Percentiles rank a stretch among this genome's conserved stretches.
Conservation (phyloP, 2,888 invertebrate genomes). For the Coremacera marginata region DNA sequence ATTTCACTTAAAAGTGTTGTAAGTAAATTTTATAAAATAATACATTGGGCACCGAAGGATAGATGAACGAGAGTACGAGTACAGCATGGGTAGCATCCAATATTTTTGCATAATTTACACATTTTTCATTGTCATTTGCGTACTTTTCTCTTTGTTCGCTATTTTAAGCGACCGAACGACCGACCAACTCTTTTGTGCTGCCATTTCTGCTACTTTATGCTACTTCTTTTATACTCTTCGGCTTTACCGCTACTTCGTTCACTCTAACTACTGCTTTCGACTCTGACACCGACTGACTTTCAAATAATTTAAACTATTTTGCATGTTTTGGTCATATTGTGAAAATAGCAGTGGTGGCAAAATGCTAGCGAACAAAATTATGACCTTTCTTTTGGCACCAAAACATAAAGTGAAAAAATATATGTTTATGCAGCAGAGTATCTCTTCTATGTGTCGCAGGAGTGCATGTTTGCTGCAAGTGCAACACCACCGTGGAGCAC, state of each 20-base stretch:
- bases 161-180: not conserved
- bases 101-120: conserved; percentile 66
- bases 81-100: conserved; percentile 7
- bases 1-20: not conserved
- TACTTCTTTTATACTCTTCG: not conserved
- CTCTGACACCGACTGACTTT: not conserved
- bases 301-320: conserved; percentile 54
- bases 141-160: conserved; percentile 20
- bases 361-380: conserved; percentile 21
- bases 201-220: not conserved
- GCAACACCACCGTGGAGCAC: not conserved
- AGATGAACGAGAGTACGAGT: not conserved
- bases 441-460: not conserved
- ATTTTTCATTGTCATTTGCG: conserved; percentile 66
- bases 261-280: not conserved
- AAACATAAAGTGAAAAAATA: conserved; percentile 11
- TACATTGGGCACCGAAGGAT: not conserved
- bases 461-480: not conserved
- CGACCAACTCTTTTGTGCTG: not conserved
- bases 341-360: conserved; percentile 50
- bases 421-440: not conserved
- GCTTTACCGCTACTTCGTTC: not conserved
- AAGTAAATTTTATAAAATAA: not conserved
- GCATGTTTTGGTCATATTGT: conserved; percentile 64
- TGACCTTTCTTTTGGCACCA: conserved; percentile 33